Evolutionary conservation across 2,113 vertebrate genomes (phyloP).

Genomic region (Siphamia tubifer): DNA sequence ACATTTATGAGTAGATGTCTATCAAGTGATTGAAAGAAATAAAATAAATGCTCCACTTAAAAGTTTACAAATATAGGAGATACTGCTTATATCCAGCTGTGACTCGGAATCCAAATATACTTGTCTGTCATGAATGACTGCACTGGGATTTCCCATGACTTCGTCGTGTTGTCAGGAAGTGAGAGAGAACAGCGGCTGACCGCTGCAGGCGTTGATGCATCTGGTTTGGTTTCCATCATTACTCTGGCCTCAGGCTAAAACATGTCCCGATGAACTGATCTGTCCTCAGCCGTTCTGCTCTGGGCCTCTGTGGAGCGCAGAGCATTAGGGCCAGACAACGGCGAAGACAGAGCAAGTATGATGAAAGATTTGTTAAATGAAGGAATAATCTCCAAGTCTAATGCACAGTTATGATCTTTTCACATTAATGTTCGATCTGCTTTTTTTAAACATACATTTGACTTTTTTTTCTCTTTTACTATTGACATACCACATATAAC

Average conservation of each 20-base stretch:
- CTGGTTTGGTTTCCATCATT: slow-evolving; percentile 65
- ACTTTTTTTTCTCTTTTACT: too few relatives aligned
- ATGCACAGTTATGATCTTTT: too few relatives aligned
- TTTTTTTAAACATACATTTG: too few relatives aligned
- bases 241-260: slow-evolving; percentile 62
- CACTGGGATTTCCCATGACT: slow-evolving; percentile 43
- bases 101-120: slow-evolving; percentile 21
- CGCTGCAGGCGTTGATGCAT: slow-evolving; percentile 58
- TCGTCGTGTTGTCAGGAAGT: slow-evolving; percentile 40
- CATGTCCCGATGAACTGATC: slow-evolving; percentile 59
- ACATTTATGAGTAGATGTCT: neutral
- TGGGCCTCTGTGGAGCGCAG: slow-evolving; percentile 15
- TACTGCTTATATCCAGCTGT: neutral
- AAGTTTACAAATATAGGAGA: neutral
- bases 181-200: slow-evolving; percentile 46
- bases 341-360: too few relatives aligned
- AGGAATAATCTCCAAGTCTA: too few relatives aligned
- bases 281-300: slow-evolving; percentile 55
- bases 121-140: slow-evolving; percentile 21
- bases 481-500: too few relatives aligned
- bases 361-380: too few relatives aligned
- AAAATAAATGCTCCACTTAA: too few relatives aligned
- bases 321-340: slow-evolving; percentile 11
- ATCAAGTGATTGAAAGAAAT: too few relatives aligned
- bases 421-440: too few relatives aligned